These are phyloP conservation scores for Rhagium mordax DNA, from an alignment of 2,888 invertebrate species.

Conservation along the genomic window DNA sequence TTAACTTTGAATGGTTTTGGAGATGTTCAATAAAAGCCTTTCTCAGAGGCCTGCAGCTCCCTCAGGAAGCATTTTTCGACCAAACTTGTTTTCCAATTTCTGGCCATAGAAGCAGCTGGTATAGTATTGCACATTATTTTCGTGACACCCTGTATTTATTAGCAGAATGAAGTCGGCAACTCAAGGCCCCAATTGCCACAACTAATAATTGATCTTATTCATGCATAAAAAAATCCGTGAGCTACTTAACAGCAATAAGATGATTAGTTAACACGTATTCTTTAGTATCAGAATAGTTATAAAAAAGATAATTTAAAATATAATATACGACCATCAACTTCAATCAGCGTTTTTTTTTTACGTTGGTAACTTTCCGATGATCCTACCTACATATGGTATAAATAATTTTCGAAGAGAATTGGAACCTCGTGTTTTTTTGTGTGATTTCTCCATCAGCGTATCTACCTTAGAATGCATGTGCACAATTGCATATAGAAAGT, in stretches of 20 bases:
- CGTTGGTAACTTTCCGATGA: neutral
- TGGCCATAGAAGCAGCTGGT: too few species aligned
- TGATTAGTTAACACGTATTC: neutral
- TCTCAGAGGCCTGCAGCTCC: too few species aligned
- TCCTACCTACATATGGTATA: neutral
- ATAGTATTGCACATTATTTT: too few species aligned
- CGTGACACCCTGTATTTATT: too few species aligned
- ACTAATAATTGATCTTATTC: neutral
- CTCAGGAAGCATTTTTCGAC: too few species aligned
- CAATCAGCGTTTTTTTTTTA: neutral
- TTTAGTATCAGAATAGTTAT: neutral
- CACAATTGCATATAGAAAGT: slow-evolving; percentile 4
- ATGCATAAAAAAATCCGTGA: neutral
- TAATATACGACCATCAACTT: neutral
- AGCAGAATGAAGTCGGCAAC: too few species aligned
- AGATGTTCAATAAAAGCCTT: too few species aligned
- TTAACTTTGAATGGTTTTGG: too few species aligned
- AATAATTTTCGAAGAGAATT: neutral
- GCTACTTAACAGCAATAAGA: neutral
- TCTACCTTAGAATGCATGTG: slow-evolving; percentile 1
- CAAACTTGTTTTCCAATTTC: too few species aligned
- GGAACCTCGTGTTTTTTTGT: neutral
- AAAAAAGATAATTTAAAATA: neutral
- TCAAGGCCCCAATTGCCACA: neutral
- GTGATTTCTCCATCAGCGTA: slow-evolving; percentile 5